Evolutionary conservation across 1,140 invertebrate genomes (phyloP).

Genomic region (Scaptomyza hsui): DNA sequence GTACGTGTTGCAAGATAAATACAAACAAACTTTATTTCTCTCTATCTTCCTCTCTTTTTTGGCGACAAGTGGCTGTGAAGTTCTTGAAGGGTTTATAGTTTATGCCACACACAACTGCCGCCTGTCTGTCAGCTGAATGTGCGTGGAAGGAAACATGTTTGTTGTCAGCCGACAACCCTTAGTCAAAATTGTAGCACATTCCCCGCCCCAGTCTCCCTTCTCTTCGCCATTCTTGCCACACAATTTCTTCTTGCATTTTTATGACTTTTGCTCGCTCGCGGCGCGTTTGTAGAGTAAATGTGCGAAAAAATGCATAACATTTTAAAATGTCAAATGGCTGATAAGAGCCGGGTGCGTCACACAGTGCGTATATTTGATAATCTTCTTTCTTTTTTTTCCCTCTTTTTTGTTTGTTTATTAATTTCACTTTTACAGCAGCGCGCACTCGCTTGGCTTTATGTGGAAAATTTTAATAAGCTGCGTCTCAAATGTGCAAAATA

Average conservation of each 20-base stretch:
- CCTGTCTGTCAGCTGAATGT: constrained; percentile 1
- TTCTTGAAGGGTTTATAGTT: constrained; percentile 5
- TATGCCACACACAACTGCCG: neutral
- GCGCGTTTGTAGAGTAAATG: constrained; percentile 64
- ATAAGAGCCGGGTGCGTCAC: constrained; percentile 49
- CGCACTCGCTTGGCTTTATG: constrained; percentile 3
- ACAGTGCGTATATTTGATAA: constrained; percentile 57
- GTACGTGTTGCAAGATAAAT: constrained; percentile 70
- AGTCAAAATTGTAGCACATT: neutral
- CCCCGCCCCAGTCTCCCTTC: neutral
- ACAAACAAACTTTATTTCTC: neutral
- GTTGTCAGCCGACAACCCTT: constrained; percentile 6
- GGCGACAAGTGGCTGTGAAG: constrained; percentile 48
- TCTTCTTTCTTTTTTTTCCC: constrained; percentile 10
- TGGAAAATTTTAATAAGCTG: constrained; percentile 59
- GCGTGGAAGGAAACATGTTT: neutral
- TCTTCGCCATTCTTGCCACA: constrained; percentile 19
- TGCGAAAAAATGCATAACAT: constrained; percentile 71
- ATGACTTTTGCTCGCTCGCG: constrained; percentile 37
- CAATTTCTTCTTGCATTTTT: constrained; percentile 60
- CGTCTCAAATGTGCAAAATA: constrained; percentile 9
- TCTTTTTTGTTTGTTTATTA: constrained; percentile 37
- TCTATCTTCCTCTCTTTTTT: neutral
- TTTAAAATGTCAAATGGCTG: constrained; percentile 68
- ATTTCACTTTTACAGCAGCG: constrained; percentile 24